Evolutionary conservation across 2,797 vertebrate genomes (phyloP).

Genomic region (Petrocephalus schoutedeni): DNA sequence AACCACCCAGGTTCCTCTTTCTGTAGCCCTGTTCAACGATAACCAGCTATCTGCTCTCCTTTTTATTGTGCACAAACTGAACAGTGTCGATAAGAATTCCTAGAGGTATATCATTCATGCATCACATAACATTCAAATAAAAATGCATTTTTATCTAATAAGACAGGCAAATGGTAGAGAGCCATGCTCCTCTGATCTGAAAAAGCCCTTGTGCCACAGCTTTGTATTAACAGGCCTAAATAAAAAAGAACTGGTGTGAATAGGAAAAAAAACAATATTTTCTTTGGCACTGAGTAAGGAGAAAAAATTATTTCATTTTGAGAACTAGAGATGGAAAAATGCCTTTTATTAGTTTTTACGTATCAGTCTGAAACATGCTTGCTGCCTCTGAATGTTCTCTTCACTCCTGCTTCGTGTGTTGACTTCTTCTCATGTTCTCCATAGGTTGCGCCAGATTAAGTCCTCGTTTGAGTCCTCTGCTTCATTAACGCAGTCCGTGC

Average conservation of each 20-base stretch:
- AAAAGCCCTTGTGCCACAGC: not conserved
- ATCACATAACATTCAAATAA: not conserved
- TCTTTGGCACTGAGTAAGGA: not conserved
- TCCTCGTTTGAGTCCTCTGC: not conserved
- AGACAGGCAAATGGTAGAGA: not conserved
- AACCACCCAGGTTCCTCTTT: not conserved
- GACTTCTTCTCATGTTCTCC: not conserved
- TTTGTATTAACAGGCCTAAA: not conserved
- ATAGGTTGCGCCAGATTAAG: not conserved
- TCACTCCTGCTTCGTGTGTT: not conserved
- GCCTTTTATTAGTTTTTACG: not conserved
- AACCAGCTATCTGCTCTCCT: not conserved
- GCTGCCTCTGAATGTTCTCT: not conserved
- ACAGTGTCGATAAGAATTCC: not conserved
- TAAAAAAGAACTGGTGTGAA: not conserved
- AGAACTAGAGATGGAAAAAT: not conserved
- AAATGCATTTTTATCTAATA: constrained; percentile 10
- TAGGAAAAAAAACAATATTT: not conserved
- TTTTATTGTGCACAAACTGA: not conserved
- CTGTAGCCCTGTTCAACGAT: not conserved
- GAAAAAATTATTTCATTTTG: not conserved
- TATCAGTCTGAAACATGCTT: not conserved
- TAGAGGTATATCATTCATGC: constrained; percentile 3
- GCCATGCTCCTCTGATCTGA: not conserved
- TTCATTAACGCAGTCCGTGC: not conserved